Evolutionary conservation across 1,140 invertebrate species (phyloP).

Genomic region (Leptonema lineaticorne): DNA sequence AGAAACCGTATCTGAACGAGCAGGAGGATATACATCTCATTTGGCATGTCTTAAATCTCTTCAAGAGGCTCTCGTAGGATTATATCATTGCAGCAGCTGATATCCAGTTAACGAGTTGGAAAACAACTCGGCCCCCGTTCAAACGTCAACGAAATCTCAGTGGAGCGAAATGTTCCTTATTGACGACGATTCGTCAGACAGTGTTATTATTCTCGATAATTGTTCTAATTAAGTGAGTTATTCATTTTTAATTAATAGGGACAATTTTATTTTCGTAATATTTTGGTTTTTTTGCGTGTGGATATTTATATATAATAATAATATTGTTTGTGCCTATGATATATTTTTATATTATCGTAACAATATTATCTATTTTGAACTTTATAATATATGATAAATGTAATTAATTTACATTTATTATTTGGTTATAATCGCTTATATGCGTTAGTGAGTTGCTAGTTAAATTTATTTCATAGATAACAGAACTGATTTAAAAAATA

Average conservation of each 20-base stretch:
- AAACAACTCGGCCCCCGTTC: conserved; percentile 8
- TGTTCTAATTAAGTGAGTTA: not conserved
- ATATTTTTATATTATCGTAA: no score
- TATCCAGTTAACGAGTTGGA: conserved; percentile 12
- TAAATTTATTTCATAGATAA: no score
- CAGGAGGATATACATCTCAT: conserved; percentile 82
- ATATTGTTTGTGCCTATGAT: no score
- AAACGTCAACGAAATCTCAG: conserved; percentile 1
- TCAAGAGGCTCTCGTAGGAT: conserved; percentile 85
- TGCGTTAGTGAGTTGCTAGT: no score
- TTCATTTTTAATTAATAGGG: not conserved
- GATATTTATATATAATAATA: no score
- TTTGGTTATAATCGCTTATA: no score
- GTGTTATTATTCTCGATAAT: conserved; percentile 21
- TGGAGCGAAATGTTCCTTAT: conserved; percentile 13
- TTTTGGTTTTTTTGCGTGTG: not conserved
- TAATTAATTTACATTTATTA: no score
- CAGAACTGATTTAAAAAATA: no score
- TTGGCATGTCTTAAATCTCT: conserved; percentile 85
- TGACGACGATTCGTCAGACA: conserved; percentile 23
- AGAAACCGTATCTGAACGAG: conserved; percentile 73
- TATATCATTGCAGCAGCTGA: conserved; percentile 66
- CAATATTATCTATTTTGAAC: no score
- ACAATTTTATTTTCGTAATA: not conserved
- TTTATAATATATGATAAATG: no score